Base-by-base conservation (phyloP, 2,113 vertebrate species). In the Lophochroa leadbeateri region DNA sequence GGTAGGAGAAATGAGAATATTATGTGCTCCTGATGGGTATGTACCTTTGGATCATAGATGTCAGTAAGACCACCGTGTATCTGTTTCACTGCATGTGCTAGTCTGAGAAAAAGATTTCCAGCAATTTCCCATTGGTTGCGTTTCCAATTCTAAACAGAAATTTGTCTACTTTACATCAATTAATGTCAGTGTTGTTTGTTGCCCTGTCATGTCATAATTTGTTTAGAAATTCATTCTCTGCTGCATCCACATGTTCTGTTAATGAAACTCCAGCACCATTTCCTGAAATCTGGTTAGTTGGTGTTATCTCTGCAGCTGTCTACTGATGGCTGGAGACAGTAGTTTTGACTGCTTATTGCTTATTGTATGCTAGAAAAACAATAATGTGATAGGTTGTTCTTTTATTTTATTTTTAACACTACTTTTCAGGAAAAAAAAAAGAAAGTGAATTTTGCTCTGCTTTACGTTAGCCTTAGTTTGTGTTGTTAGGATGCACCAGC, bases 321-420 rank as follows among this genome's bases (percentile, higher is more conserved):
- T 85, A 70, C 23, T 1, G 3, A 49, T 57, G 27, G 17, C 28
- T 85, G 76, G 55, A 96, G 46, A 82, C 33, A 75, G 16, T 86
- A 41, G 37, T 69, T 87, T 94, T 90, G n/a, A 49, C 19, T 50
- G 25, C 43, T 72, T 86, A 68, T 72, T 92, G 41, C 9, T 92
- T 71, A 47, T 44, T 80, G 15, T 49, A 67, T n/a, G 8, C 31
- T 80, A 88, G 14, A 65, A 92, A 83, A 86, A 80, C 6, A 78
- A n/a, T 75, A 29, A 83, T 11, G 13, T n/a, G 0, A 11, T 35
- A 55, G 6, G 1, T 1, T 72, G 11, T 13, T 71, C 4, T 25
- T 41, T 49, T 50, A 1, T 16, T 43, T 49, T 57, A 58, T 58
- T 13, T 9, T 10, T 2, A 0, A 2, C 3, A 14, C 3, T 33